A percentile compares a stretch with the other conserved stretches of the same genome.
Conservation (phyloP, 2,797 vertebrate genomes). For the Acrossocheilus wenchowensis region DNA sequence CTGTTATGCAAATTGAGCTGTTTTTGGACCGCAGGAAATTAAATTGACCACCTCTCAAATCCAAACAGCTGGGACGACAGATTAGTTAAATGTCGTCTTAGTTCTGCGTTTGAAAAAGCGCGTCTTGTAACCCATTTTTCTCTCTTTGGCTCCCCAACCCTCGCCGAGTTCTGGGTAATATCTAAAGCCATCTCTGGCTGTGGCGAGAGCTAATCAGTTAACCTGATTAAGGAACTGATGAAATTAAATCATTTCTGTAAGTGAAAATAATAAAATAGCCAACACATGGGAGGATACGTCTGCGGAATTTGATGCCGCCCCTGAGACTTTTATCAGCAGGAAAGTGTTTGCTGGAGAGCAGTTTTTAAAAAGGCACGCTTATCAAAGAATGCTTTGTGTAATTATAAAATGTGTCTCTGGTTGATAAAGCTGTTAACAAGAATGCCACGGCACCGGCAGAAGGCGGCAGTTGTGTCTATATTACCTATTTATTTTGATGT, state of each 20-base stretch:
- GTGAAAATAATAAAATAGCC: constrained; percentile 80
- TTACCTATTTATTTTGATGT: constrained; percentile 40
- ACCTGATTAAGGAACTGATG: constrained; percentile 79
- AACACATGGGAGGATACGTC: constrained; percentile 67
- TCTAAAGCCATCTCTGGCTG: constrained; percentile 69
- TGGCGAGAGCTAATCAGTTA: constrained; percentile 75
- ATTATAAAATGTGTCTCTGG: constrained; percentile 49
- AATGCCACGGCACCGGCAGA: not conserved
- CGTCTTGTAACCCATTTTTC: not conserved
- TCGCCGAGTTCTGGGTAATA: constrained; percentile 56
- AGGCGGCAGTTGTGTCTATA: constrained; percentile 7
- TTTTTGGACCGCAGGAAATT: constrained; percentile 56
- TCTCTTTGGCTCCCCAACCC: constrained; percentile 3
- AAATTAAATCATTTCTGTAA: constrained; percentile 81
- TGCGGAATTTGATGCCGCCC: constrained; percentile 61
- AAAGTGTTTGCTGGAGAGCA: constrained; percentile 9
- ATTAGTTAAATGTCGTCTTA: constrained; percentile 62
- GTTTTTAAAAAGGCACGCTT: constrained; percentile 10
- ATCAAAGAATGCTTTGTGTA: constrained; percentile 15
- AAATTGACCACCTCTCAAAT: constrained; percentile 56
- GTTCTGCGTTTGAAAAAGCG: constrained; percentile 11
- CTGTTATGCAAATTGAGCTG: constrained; percentile 60
- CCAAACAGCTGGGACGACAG: constrained; percentile 57
- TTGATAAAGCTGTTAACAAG: constrained; percentile 34
- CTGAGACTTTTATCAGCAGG: constrained; percentile 27